phyloP scores from a whole-genome alignment of 2,797 vertebrate species.

The Mallotus villosus region DNA sequence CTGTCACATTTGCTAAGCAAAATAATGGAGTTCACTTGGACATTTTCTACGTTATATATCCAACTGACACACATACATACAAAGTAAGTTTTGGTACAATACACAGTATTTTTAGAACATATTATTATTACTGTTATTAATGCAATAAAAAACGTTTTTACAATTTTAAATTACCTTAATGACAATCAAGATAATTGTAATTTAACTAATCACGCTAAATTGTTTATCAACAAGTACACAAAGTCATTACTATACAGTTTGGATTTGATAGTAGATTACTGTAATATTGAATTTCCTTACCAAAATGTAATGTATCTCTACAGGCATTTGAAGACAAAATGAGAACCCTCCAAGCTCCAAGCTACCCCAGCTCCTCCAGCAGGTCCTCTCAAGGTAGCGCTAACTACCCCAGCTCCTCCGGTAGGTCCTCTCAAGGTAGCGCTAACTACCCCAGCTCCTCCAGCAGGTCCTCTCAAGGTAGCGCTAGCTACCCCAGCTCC shows the following conservation, averaged over 20 bases:
- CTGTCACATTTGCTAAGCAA: constrained; percentile 55
- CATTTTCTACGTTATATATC: constrained; percentile 76
- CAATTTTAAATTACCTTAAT: too few relatives aligned
- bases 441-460: too few relatives aligned
- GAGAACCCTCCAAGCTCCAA: rapidly evolving
- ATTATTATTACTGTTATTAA: neutral
- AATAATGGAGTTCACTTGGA: neutral
- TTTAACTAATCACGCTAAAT: neutral
- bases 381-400: too few relatives aligned
- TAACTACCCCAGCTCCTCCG: too few relatives aligned
- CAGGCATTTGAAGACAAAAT: constrained; percentile 62
- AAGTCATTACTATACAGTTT: neutral
- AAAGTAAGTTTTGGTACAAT: constrained; percentile 62
- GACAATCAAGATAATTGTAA: too few relatives aligned
- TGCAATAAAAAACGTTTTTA: too few relatives aligned
- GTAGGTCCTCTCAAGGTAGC: too few relatives aligned
- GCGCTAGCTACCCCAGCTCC: too few relatives aligned
- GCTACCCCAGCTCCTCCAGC: too few relatives aligned
- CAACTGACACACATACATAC: constrained; percentile 31
- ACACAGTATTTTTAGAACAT: too few relatives aligned
- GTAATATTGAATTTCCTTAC: neutral
- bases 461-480: too few relatives aligned
- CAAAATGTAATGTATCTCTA: constrained; percentile 22
- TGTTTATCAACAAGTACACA: neutral
- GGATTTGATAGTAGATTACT: neutral